Conservation (phyloP, 2,888 invertebrate genomes). For the Amphipoea lucens region DNA sequence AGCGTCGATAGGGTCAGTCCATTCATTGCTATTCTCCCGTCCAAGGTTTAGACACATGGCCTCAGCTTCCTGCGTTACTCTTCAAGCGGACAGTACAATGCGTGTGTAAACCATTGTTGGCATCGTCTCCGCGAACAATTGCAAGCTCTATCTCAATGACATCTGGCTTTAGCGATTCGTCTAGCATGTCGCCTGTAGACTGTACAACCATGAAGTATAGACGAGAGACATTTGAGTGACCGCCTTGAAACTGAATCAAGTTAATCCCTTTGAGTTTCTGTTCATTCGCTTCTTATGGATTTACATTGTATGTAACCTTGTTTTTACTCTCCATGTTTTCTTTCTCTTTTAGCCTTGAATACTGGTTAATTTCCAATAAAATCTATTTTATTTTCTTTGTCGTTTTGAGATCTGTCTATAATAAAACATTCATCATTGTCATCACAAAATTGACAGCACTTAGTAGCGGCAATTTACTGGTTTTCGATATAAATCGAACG, state of each 20-base stretch:
- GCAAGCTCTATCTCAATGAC: slow-evolving; percentile 86
- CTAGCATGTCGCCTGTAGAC: slow-evolving; percentile 69
- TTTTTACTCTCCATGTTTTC: not conserved
- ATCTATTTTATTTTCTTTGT: not conserved
- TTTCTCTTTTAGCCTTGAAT: slow-evolving; percentile 28
- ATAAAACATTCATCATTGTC: slow-evolving; percentile 11
- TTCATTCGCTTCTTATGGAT: slow-evolving; percentile 9
- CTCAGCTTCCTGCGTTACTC: slow-evolving; percentile 84
- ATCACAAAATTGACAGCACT: slow-evolving; percentile 2
- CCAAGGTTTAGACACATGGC: slow-evolving; percentile 85
- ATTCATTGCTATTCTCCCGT: slow-evolving; percentile 78
- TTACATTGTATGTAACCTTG: slow-evolving; percentile 9
- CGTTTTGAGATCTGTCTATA: not conserved
- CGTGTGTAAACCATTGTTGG: slow-evolving; percentile 80
- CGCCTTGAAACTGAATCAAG: slow-evolving; percentile 38
- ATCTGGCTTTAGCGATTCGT: slow-evolving; percentile 80
- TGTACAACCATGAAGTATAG: slow-evolving; percentile 8
- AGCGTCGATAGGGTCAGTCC: slow-evolving; percentile 58
- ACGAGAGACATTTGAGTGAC: slow-evolving; percentile 35
- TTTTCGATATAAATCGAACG: slow-evolving; percentile 35
- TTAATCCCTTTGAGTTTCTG: slow-evolving; percentile 35
- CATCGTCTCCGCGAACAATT: slow-evolving; percentile 74
- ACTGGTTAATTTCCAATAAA: slow-evolving; percentile 6
- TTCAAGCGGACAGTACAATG: slow-evolving; percentile 87
- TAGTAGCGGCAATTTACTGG: slow-evolving; percentile 25